Conservation (phyloP, 1,140 invertebrate species). For the Galendromus occidentalis region DNA sequence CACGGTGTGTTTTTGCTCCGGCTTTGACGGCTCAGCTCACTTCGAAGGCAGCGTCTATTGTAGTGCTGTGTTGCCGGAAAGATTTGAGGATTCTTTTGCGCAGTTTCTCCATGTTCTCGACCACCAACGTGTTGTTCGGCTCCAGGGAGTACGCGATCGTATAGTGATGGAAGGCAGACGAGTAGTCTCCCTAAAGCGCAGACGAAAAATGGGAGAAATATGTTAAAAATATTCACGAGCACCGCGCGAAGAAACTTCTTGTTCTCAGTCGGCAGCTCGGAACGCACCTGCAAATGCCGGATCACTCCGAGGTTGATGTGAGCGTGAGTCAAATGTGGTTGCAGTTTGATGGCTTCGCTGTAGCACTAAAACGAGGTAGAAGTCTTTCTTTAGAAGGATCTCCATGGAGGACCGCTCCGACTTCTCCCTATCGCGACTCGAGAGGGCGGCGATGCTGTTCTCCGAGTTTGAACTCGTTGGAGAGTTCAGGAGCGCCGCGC, state of each 20-base stretch:
- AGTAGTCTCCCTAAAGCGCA: slow-evolving; percentile 20
- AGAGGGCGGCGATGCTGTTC: no score
- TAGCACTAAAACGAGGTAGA: slow-evolving; percentile 19
- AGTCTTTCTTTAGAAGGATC: no score
- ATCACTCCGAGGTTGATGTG: slow-evolving; percentile 25
- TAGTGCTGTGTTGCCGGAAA: neutral
- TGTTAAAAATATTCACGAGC: neutral
- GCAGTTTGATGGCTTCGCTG: slow-evolving; percentile 20
- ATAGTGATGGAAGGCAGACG: slow-evolving; percentile 20
- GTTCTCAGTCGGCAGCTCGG: neutral
- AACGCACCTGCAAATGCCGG: slow-evolving; percentile 21
- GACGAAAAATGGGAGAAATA: neutral
- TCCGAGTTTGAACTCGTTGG: no score
- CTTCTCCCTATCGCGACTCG: neutral
- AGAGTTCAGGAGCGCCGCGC: no score
- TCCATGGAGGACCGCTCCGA: neutral
- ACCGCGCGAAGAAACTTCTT: neutral
- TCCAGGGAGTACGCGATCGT: slow-evolving; percentile 19
- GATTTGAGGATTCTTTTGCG: slow-evolving; percentile 14
- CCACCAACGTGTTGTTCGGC: slow-evolving; percentile 17
- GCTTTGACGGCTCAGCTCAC: neutral
- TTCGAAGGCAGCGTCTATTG: slow-evolving; percentile 4
- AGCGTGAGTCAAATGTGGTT: slow-evolving; percentile 20
- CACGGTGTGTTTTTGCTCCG: no score
- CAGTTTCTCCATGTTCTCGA: slow-evolving; percentile 21